A percentile compares a stretch with the other conserved stretches of the same genome.
phyloP scores from a whole-genome alignment of 2,888 invertebrate species.

The Busseola fusca region DNA sequence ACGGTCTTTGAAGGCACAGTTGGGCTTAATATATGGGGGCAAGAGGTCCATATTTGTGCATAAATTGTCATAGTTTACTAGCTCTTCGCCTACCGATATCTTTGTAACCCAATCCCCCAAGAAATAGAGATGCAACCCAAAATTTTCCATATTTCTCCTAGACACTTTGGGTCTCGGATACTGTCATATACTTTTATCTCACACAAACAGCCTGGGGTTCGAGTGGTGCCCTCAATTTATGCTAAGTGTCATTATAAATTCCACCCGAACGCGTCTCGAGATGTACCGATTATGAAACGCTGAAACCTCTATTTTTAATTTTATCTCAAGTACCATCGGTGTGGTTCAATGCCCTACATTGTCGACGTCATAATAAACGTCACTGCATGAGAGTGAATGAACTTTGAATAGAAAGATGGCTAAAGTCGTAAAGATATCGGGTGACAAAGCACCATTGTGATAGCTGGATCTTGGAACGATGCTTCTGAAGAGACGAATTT shows the following conservation, averaged over 20 bases:
- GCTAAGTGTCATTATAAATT: constrained; percentile 80
- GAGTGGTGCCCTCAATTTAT: constrained; percentile 73
- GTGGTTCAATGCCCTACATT: constrained; percentile 59
- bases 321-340: constrained; percentile 60
- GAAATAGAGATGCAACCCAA: constrained; percentile 50
- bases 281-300: constrained; percentile 75
- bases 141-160: constrained; percentile 46
- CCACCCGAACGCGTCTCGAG: constrained; percentile 66
- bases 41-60: constrained; percentile 26
- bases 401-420: constrained; percentile 57
- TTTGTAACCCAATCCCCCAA: constrained; percentile 26
- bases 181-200: constrained; percentile 52
- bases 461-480: constrained; percentile 18
- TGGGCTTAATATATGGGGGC: constrained; percentile 35
- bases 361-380: constrained; percentile 44
- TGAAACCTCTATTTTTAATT: constrained; percentile 69
- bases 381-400: constrained; percentile 48
- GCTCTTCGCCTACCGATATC: constrained; percentile 28
- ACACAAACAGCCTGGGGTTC: constrained; percentile 56
- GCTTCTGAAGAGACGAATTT: constrained; percentile 17
- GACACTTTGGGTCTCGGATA: constrained; percentile 28
- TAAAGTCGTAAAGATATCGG: constrained; percentile 52
- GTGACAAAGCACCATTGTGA: constrained; percentile 47
- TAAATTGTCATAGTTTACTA: constrained; percentile 45
- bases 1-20: constrained; percentile 15